Evolutionary conservation across 2,797 vertebrate species (phyloP), one percentile per base, ranked within the genome.

Genomic region (Prunella strophiata): DNA sequence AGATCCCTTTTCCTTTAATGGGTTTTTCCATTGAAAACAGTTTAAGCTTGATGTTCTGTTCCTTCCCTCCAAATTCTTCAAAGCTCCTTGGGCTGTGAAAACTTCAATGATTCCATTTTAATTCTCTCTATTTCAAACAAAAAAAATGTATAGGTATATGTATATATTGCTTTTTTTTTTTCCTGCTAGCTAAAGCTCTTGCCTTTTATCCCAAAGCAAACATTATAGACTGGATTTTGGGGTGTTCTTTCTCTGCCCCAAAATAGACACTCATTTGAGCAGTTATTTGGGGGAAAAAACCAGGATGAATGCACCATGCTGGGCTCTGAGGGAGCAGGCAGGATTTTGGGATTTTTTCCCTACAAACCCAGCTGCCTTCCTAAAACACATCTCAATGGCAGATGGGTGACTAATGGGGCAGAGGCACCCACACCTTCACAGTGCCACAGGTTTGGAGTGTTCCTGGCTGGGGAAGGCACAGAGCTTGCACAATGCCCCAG

Each of bases 261-360:
- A 47, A 61, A 20, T 1, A 10, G 62, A 38, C 52, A 15, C 13
- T 48, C 18, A 23, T 42, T 42, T 6, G 32, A 66, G 65, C 20
- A 12, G 11, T 52, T 67, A 6, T 25, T 10, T 45, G 43, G 26
- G 26, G 48, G 9, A 13, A 2, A 8, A 7, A 48, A 8, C 1
- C 11, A 4, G 40, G 43, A 34, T 65, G 27, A 52, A 26, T 23
- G 36, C 22, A 5, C 10, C 0, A 0, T 10, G 6, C 4, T 1
- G 4, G 30, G 48, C 0, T 1, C n/a, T 3, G 21, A 36, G 51
- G 36, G 36, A 62, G 40, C 27, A 10, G 59, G 42, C 58, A 81
- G 83, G 38, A 43, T 34, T 78, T 91, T 38, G 19, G 59, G 87
- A 54, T 57, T 59, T 59, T 38, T 59, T 30, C 75, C 30, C 45